A percentile compares a stretch with the other conserved stretches of the same genome.
phyloP scores from a whole-genome alignment of 2,113 vertebrate genomes.

The Mugil cephalus region DNA sequence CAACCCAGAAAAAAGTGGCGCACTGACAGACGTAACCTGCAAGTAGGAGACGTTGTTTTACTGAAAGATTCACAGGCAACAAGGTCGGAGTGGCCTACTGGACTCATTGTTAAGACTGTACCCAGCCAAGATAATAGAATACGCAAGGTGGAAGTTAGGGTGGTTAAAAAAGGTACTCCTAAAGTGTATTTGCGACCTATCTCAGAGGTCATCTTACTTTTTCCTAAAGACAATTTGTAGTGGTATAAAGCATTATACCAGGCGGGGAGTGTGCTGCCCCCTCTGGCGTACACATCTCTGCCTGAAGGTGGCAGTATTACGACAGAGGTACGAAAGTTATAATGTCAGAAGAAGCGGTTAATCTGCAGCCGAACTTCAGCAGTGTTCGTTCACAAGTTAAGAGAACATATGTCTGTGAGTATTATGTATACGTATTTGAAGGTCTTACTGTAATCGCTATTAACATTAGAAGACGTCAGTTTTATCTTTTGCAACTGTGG shows the following conservation, averaged over 20 bases:
- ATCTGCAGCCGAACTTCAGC: too few relatives aligned
- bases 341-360: too few relatives aligned
- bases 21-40: background rate
- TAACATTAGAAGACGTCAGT: too few relatives aligned
- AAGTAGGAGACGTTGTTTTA: background rate
- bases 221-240: background rate
- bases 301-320: too few relatives aligned
- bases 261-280: background rate
- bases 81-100: background rate
- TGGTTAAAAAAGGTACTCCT: background rate
- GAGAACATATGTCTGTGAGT: too few relatives aligned
- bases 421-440: too few relatives aligned
- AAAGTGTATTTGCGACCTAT: background rate
- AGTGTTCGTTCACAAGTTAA: too few relatives aligned
- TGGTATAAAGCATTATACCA: constrained; percentile 3
- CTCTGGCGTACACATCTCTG: too few relatives aligned
- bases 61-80: background rate
- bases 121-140: background rate
- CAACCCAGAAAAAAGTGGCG: background rate
- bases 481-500: too few relatives aligned
- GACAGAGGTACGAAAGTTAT: too few relatives aligned
- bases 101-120: background rate
- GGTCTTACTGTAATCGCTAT: too few relatives aligned
- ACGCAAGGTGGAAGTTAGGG: background rate
- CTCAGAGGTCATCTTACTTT: background rate